Percentiles rank a stretch among this genome's conserved stretches.
These are phyloP conservation scores for Ceriagrion tenellum DNA, from an alignment of 2,888 invertebrate genomes.

Conservation along the genomic window DNA sequence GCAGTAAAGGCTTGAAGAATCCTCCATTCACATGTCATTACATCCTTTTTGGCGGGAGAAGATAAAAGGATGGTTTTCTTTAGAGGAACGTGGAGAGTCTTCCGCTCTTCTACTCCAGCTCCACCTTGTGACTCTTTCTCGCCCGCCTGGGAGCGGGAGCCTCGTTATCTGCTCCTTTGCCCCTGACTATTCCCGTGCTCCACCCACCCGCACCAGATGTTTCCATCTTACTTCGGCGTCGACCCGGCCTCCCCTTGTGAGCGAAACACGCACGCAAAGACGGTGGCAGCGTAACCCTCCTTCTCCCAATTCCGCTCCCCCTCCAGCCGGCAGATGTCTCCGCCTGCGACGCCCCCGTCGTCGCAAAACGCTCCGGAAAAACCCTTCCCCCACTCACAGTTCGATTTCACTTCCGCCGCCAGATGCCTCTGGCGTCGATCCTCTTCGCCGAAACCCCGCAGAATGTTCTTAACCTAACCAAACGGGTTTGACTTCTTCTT, in stretches of 20 bases:
- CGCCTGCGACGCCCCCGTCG: neutral
- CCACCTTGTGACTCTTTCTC: neutral
- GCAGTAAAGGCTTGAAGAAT: too few species aligned
- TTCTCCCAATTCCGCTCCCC: neutral
- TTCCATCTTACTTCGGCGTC: conserved; percentile 21
- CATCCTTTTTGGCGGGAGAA: too few species aligned
- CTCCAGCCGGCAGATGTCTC: neutral
- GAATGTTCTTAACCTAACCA: conserved; percentile 14
- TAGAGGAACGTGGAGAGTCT: too few species aligned
- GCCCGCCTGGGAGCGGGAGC: neutral
- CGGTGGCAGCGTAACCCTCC: neutral
- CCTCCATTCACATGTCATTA: too few species aligned
- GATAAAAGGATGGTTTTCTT: too few species aligned
- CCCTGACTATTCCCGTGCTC: too few species aligned
- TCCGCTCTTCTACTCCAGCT: too few species aligned
- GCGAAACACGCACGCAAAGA: neutral
- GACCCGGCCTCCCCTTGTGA: neutral
- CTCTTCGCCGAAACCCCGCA: neutral
- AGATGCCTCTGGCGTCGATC: conserved; percentile 12
- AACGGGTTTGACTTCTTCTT: conserved; percentile 11
- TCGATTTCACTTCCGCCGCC: neutral
- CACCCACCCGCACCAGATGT: neutral
- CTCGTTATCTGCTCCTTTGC: neutral
- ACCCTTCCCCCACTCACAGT: neutral
- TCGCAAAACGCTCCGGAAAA: neutral